A percentile compares a stretch with the other conserved stretches of the same genome.
These are phyloP conservation scores for Trinorchestia longiramus DNA, from an alignment of 1,140 invertebrate genomes.

Conservation along the genomic window DNA sequence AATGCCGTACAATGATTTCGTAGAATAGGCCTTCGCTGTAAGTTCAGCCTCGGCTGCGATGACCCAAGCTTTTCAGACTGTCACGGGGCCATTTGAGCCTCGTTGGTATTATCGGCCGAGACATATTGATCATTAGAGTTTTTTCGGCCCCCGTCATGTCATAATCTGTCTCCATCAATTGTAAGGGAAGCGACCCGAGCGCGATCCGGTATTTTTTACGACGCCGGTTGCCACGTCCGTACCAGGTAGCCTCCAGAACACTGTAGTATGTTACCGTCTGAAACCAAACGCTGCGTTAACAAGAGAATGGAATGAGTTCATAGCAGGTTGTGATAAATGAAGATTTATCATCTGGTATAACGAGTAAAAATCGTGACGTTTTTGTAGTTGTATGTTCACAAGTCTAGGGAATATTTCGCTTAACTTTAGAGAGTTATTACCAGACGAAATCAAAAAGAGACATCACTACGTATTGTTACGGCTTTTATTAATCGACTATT, in stretches of 20 bases:
- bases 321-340: background rate
- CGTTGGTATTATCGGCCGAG: constrained; percentile 42
- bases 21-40: background rate
- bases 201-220: background rate
- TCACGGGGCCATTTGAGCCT: background rate
- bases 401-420: no score
- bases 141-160: constrained; percentile 1
- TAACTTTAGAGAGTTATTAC: no score
- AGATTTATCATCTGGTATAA: background rate
- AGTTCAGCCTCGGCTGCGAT: background rate
- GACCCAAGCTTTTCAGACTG: background rate
- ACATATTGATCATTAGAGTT: constrained; percentile 47
- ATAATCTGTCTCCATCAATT: constrained; percentile 54
- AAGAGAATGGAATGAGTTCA: background rate
- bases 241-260: background rate
- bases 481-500: no score
- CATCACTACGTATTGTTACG: no score
- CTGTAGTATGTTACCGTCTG: background rate
- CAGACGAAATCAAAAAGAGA: no score
- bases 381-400: background rate
- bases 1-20: background rate
- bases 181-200: constrained; percentile 41
- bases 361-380: background rate
- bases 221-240: background rate
- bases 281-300: background rate